Conservation (phyloP, 1,140 invertebrate species). For the Caerostris extrusa region DNA sequence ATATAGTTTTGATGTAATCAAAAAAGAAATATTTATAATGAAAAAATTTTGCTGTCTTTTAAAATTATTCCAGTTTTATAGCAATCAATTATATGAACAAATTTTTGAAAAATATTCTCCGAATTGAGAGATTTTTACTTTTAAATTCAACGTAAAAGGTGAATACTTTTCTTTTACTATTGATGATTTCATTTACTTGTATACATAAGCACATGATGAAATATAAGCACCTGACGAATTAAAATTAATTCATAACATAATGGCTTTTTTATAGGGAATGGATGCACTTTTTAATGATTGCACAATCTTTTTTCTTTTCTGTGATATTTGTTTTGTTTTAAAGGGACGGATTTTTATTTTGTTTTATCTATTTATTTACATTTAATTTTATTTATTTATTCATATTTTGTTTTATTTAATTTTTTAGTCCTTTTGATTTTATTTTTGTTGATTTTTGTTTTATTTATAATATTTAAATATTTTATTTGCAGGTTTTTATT, state of each 20-base stretch:
- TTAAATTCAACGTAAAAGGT: too few relatives aligned
- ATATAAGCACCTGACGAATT: neutral
- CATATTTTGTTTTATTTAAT: neutral
- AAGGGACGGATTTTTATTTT: neutral
- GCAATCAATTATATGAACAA: neutral
- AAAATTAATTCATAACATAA: neutral
- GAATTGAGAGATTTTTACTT: too few relatives aligned
- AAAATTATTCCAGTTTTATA: neutral
- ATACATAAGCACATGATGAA: neutral
- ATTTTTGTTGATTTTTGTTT: too few relatives aligned
- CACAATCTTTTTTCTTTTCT: neutral
- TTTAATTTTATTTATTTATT: neutral
- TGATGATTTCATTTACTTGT: too few relatives aligned
- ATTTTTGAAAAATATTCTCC: neutral
- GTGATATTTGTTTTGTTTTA: too few relatives aligned
- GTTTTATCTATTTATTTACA: neutral
- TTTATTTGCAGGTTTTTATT: too few relatives aligned
- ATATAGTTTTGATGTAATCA: neutral
- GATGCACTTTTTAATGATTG: neutral
- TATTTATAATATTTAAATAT: too few relatives aligned
- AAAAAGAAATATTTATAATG: neutral
- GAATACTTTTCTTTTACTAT: too few relatives aligned
- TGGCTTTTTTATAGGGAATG: neutral
- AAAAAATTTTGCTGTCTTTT: neutral
- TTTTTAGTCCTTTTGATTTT: too few relatives aligned